Evolutionary conservation across 2,888 invertebrate species (phyloP).

Genomic region (Pemphredon lugubris): DNA sequence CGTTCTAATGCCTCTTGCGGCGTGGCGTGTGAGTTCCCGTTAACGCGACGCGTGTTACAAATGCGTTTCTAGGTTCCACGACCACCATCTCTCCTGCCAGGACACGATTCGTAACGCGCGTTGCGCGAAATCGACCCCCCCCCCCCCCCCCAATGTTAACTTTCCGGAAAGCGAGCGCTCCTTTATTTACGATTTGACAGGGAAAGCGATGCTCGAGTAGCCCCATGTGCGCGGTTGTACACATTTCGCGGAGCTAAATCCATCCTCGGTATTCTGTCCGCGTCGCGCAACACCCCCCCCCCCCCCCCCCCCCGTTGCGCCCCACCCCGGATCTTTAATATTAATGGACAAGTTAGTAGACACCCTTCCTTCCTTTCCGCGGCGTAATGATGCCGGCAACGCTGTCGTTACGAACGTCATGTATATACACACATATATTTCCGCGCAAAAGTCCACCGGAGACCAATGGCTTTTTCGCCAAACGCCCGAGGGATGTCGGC

Average conservation of each 20-base stretch:
- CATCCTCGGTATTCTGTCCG: constrained; percentile 42
- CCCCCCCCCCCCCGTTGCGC: constrained; percentile 47
- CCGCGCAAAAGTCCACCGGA: background rate
- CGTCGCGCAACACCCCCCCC: constrained; percentile 32
- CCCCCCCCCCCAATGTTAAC: constrained; percentile 19
- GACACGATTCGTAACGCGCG: too few species aligned
- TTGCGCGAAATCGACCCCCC: too few species aligned
- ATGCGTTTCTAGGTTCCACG: too few species aligned
- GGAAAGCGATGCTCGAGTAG: constrained; percentile 9
- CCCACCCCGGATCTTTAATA: constrained; percentile 78
- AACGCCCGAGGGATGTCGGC: background rate
- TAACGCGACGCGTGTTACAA: too few species aligned
- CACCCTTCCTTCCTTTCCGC: constrained; percentile 59
- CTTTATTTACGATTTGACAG: constrained; percentile 47
- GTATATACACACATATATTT: constrained; percentile 27
- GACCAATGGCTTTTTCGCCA: too few species aligned
- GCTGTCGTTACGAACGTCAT: constrained; percentile 33
- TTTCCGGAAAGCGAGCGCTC: constrained; percentile 23
- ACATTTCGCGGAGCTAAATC: constrained; percentile 48
- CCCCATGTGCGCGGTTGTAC: constrained; percentile 35
- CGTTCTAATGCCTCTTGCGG: too few species aligned
- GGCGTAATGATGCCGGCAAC: constrained; percentile 53
- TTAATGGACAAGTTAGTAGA: constrained; percentile 79
- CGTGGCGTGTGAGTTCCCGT: too few species aligned
- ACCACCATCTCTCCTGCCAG: too few species aligned